Base-by-base conservation (phyloP, 1,140 invertebrate genomes). In the Dendrolimus kikuchii region DNA sequence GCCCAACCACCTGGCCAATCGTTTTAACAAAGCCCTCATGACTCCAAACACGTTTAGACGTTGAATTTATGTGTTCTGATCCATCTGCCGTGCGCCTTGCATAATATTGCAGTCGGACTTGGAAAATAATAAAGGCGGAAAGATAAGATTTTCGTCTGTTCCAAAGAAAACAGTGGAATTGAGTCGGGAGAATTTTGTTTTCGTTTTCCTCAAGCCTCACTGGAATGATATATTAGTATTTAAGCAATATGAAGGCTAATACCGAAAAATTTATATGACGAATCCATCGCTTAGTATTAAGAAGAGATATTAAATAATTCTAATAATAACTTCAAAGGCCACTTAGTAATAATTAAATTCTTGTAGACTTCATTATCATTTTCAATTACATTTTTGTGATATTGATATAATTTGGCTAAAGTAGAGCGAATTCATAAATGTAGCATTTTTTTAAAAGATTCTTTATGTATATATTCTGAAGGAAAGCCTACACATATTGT, bases 21-120 rank as follows among this genome's bases (percentile, higher is more conserved):
- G 67, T 55, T 44, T 60, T 53, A 60, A 50, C 46, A 46, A 71
- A 77, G 62, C 62, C 7, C 65, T 71, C 72, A 75, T 71, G 60
- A 72, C 54, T 68, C 64, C 64, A 78, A 83, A 83, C 73, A 83
- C 80, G 71, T 78, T 82, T 77, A 81, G 69, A 78, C 71, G 63
- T 74, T 63, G 75, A 73, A 84, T 81, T 81, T 81, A 84, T 80
- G 75, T 81, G 74, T 81, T 79, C 74, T 81, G 71, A 79, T 81
- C 77, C 77, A 81, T 81, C 75, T 76, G 72, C 71, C 69, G 53
- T 73, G 65, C 66, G 69, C 69, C 70, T 74, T 68, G 77, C 72
- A 77, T 83, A 81, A 81, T 81, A 81, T 79, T 77, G 77, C 70
- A 74, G 75, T 68, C 71, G 62, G 69, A 75, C 75, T 80, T 66